Conservation (phyloP, 1,140 invertebrate genomes). For the Meloidogyne hapla region DNA sequence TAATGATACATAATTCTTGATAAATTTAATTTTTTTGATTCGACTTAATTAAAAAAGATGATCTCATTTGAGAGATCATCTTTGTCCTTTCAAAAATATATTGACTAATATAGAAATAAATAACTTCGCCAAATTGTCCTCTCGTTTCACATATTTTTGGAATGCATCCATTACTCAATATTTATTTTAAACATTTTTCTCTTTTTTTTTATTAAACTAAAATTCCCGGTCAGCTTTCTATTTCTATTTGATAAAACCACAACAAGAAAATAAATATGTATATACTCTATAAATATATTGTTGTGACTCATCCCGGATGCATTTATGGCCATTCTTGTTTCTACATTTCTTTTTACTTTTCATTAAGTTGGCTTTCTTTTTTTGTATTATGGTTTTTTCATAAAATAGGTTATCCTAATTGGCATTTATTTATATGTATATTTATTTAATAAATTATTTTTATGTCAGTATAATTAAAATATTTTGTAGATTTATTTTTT, state of each 20-base stretch:
- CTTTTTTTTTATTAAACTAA: conserved; percentile 15
- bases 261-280: conserved; percentile 1
- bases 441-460: background rate
- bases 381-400: conserved; percentile 4
- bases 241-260: background rate
- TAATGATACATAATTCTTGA: too few species aligned
- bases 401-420: background rate
- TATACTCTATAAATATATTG: background rate
- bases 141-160: background rate
- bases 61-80: too few species aligned
- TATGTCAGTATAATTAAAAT: too few species aligned
- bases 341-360: background rate
- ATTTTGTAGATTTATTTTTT: conserved; percentile 15
- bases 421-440: background rate
- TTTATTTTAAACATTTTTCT: background rate
- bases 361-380: background rate
- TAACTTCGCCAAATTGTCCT: conserved; percentile 2
- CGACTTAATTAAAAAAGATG: too few species aligned
- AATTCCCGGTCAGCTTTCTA: background rate
- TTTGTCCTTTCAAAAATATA: too few species aligned
- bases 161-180: background rate
- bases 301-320: background rate
- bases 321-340: background rate
- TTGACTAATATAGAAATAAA: background rate
- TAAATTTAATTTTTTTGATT: too few species aligned